These are phyloP conservation scores for Oxygymnocypris stewartii DNA, from an alignment of 2,113 vertebrate species.

Conservation along the genomic window DNA sequence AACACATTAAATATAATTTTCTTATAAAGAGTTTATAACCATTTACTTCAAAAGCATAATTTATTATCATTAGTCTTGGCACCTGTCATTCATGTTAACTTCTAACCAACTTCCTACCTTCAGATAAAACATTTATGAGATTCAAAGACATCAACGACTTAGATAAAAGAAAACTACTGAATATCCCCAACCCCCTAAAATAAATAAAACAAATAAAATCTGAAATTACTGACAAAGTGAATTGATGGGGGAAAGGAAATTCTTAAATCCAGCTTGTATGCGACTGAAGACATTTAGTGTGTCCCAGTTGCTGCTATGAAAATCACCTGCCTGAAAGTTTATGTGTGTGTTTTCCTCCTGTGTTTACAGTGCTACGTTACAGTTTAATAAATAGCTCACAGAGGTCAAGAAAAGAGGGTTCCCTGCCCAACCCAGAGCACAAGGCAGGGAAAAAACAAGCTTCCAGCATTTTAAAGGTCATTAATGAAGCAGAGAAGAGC, in stretches of 20 bases:
- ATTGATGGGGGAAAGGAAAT: neutral
- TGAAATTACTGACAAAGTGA: too few relatives aligned
- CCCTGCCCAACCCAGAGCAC: slow-evolving; percentile 68
- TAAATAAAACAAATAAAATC: too few relatives aligned
- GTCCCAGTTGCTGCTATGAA: neutral
- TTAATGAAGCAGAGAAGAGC: slow-evolving; percentile 72
- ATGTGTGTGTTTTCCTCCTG: neutral
- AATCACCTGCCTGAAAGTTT: neutral
- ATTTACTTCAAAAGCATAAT: too few relatives aligned
- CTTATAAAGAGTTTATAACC: too few relatives aligned
- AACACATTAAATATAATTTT: too few relatives aligned
- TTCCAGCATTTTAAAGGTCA: slow-evolving; percentile 60
- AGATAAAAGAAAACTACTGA: neutral
- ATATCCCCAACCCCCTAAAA: neutral
- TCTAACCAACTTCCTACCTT: neutral
- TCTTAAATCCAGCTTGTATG: neutral
- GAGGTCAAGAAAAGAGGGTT: slow-evolving; percentile 67
- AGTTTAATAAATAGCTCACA: slow-evolving; percentile 60
- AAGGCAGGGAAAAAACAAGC: slow-evolving; percentile 12
- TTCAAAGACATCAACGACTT: neutral
- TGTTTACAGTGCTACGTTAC: slow-evolving; percentile 30
- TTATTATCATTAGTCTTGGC: neutral
- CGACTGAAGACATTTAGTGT: neutral
- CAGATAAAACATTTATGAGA: neutral
- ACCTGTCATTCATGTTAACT: too few relatives aligned